Percentiles rank a stretch among this genome's conserved stretches.
phyloP scores from a whole-genome alignment of 2,797 vertebrate species.

The Lepilemur septentrionalis region DNA sequence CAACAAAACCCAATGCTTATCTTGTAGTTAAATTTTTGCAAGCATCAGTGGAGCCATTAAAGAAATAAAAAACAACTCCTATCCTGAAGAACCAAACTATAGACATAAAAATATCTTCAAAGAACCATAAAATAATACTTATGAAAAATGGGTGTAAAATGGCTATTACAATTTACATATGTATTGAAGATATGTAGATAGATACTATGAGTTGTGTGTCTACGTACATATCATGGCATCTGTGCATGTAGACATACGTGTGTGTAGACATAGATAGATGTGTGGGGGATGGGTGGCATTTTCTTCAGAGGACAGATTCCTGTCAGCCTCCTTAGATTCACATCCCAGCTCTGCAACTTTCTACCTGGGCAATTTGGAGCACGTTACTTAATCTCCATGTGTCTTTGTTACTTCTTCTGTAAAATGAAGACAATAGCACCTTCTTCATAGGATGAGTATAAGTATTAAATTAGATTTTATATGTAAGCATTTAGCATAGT shows the following conservation, averaged over 20 bases:
- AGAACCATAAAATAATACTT: not conserved
- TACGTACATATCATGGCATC: not conserved
- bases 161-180: not conserved
- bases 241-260: not conserved
- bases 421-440: not conserved
- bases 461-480: conserved; percentile 33
- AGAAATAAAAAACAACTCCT: conserved; percentile 13
- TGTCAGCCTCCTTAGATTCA: not conserved
- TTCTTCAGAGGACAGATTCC: not conserved
- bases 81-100: not conserved
- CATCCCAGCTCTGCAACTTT: not conserved
- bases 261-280: not conserved
- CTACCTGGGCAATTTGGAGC: not conserved
- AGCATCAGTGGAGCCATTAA: not conserved
- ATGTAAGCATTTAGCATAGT: not conserved
- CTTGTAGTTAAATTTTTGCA: not conserved
- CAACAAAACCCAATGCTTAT: not conserved
- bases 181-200: not conserved
- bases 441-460: not conserved
- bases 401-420: not conserved
- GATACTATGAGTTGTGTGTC: not conserved
- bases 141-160: not conserved
- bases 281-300: not conserved
- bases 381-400: not conserved
- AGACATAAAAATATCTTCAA: conserved; percentile 1